Conservation (phyloP, 2,888 invertebrate genomes). For the Acleris sparsana region DNA sequence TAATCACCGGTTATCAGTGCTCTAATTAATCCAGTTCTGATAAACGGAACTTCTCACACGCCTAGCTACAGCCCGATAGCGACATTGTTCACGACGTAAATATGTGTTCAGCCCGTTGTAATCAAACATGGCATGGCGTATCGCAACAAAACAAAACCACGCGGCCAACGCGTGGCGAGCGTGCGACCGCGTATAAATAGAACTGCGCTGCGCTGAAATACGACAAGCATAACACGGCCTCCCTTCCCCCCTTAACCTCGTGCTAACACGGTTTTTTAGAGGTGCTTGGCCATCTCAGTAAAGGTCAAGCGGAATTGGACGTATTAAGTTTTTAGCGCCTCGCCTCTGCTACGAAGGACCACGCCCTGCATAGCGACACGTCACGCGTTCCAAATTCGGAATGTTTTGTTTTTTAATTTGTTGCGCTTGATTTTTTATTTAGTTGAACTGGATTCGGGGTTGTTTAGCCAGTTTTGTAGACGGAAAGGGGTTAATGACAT, state of each 20-base stretch:
- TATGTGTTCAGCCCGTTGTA: slow-evolving; percentile 32
- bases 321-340: slow-evolving; percentile 47
- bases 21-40: slow-evolving; percentile 34
- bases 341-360: slow-evolving; percentile 53
- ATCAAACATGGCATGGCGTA: slow-evolving; percentile 31
- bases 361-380: slow-evolving; percentile 63
- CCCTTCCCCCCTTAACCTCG: slow-evolving; percentile 42
- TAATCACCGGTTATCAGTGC: slow-evolving; percentile 37
- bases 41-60: slow-evolving; percentile 36
- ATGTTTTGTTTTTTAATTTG: slow-evolving; percentile 19
- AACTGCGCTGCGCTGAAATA: slow-evolving; percentile 53
- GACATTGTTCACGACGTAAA: slow-evolving; percentile 35
- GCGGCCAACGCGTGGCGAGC: slow-evolving; percentile 70
- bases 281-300: slow-evolving; percentile 36
- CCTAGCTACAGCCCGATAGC: slow-evolving; percentile 34
- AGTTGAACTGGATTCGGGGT: background rate
- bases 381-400: slow-evolving; percentile 34
- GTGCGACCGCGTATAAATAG: slow-evolving; percentile 71
- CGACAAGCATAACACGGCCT: slow-evolving; percentile 53
- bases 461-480: background rate
- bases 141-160: slow-evolving; percentile 78
- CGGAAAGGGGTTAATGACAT: no score
- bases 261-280: slow-evolving; percentile 35
- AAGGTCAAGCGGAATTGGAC: slow-evolving; percentile 50
- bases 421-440: background rate